Evolutionary conservation across 2,113 vertebrate species (phyloP), one percentile per base, ranked within the genome.

Genomic region (Monopterus albus): DNA sequence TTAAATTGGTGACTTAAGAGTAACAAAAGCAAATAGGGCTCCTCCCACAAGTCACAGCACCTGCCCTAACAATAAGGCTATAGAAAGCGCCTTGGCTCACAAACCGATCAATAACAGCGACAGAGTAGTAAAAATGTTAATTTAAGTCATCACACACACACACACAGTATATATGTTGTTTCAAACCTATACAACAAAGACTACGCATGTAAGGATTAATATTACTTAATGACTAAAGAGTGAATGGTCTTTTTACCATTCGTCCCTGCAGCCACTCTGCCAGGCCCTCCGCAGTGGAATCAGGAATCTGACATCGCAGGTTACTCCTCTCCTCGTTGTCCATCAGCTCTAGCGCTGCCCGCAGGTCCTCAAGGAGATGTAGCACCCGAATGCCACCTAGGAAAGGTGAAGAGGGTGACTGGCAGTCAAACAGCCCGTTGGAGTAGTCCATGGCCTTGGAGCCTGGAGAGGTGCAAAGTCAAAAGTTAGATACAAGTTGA

Each of bases 371-470:
- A 49, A 98, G 92, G 0, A 99, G 93, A 51, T 99, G 97, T 76
- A 99, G 89, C 0, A 94, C 96, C 20, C 97, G 94, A n/a, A 98
- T 87, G 70, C 96, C 89, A 6, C 98, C 97, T 87, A 98, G 91
- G 88, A 98, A 96, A 0, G 97, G 97, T 0, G 97, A 98, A 0
- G 95, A 96, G 29, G 98, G 97, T 0, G 98, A 99, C 89, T 99
- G 98, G 88, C 97, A 99, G 87, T 98, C 97, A 57, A 98, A 99
- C 68, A 99, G 91, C 21, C 98, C 96, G 4, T 98, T 99, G 80
- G 96, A 94, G 84, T 96, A 99, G 43, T 98, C 97, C 90, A 99
- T 89, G 0, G 96, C 97, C 92, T 99, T 99, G 45, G 98, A 99
- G 87, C 98, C 98, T 99, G 36, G n/a, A 2, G 10, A 35, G 8